Evolutionary conservation across 2,113 vertebrate species (phyloP), one percentile per base, ranked within the genome.

Genomic region (Puntigrus tetrazona): DNA sequence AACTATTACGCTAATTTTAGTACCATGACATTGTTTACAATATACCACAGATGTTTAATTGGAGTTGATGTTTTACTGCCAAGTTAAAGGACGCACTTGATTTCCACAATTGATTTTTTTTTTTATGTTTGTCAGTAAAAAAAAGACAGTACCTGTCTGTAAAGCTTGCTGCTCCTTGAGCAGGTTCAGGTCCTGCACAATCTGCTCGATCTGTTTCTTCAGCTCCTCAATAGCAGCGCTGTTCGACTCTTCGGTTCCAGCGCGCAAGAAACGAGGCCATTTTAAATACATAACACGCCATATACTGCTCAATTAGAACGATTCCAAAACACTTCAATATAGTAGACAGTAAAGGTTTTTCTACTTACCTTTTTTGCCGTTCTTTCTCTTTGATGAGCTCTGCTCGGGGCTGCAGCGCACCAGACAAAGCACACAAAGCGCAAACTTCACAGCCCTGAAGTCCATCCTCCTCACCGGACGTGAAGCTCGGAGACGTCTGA

Each of bases 81-180:
- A 50, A 18, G 45, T 16, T 47, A 2, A 47, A 47, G 47, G 16
- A 52, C 47, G 34, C 59, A 29, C 14, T 63, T 3, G 63, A 67
- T 16, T 67, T 67, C 18, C 16, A 34, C 3, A 34, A 1, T 34
- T 67, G 16, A 67, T n/a, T n/a, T n/a, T n/a, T n/a, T n/a, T n/a
- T n/a, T n/a, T n/a, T n/a, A n/a, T n/a, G n/a, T n/a, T n/a, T n/a
- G n/a, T n/a, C n/a, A n/a, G n/a, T n/a, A n/a, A n/a, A n/a, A n/a
- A n/a, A n/a, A n/a, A n/a, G n/a, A n/a, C n/a, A 86, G 22, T 94
- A 99, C 97, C 95, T 83, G 96, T 96, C 86, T 99, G 97, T 73
- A 99, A 92, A 1, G 97, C 96, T 88, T 98, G 97, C 55, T 96
- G 95, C 89, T 99, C 96, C 90, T 98, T 99, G 87, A 99, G 72